Conservation (phyloP, 2,888 invertebrate genomes). For the Drosophila nigritarsus region DNA sequence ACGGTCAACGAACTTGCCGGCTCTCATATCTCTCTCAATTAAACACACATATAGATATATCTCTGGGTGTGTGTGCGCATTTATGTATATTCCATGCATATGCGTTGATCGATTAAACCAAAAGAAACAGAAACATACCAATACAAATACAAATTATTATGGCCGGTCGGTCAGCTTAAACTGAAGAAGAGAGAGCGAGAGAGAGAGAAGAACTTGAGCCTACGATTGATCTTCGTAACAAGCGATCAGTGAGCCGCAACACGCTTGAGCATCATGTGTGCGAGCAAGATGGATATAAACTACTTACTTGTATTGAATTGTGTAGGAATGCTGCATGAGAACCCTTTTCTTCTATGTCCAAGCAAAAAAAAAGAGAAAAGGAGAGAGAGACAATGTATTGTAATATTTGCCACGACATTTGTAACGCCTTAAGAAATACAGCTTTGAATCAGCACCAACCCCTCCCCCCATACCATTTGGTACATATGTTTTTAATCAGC, state of each 20-base stretch:
- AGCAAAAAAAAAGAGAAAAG: background rate
- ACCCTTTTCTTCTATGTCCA: conserved; percentile 15
- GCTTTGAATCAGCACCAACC: background rate
- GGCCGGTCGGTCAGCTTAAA: conserved; percentile 40
- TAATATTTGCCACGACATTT: background rate
- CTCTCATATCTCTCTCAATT: conserved; percentile 42
- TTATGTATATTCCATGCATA: conserved; percentile 50
- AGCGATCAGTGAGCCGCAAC: conserved; percentile 42
- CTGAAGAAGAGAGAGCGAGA: conserved; percentile 2
- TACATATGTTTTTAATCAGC: background rate
- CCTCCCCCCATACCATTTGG: background rate
- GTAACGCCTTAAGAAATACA: background rate
- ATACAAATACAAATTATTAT: conserved; percentile 62
- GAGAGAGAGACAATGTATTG: background rate
- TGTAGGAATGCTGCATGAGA: conserved; percentile 43
- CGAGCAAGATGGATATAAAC: conserved; percentile 4
- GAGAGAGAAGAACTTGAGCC: conserved; percentile 30
- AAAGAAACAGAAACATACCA: conserved; percentile 45
- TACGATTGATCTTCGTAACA: conserved; percentile 36
- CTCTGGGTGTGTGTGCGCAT: background rate
- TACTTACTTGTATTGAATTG: conserved; percentile 15
- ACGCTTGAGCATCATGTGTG: conserved; percentile 5
- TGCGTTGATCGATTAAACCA: conserved; percentile 74
- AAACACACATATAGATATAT: background rate
- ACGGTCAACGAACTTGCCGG: conserved; percentile 75